Percentiles rank a stretch among this genome's conserved stretches.
These are phyloP conservation scores for Lycia hirtaria DNA, from an alignment of 2,888 invertebrate species.

Conservation along the genomic window DNA sequence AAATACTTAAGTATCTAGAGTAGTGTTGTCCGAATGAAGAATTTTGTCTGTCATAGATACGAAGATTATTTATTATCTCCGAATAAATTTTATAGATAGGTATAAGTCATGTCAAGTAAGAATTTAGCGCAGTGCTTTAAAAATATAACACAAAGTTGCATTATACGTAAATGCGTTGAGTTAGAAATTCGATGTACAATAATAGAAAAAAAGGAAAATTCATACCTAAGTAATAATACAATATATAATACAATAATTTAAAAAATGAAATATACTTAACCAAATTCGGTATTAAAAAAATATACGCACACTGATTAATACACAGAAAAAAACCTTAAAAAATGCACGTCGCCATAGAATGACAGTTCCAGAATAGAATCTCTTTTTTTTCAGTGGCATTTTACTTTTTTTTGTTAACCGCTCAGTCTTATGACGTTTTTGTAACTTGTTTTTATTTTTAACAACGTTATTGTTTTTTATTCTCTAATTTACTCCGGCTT, in stretches of 20 bases:
- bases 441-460: slow-evolving; percentile 51
- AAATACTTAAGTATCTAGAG: neutral
- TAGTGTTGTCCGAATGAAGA: slow-evolving; percentile 13
- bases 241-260: neutral
- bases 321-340: slow-evolving; percentile 11
- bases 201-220: slow-evolving; percentile 2
- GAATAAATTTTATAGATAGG: slow-evolving; percentile 13
- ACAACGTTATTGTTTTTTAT: slow-evolving; percentile 35
- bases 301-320: slow-evolving; percentile 2
- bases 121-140: slow-evolving; percentile 36
- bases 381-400: slow-evolving; percentile 54
- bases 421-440: slow-evolving; percentile 82
- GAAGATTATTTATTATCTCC: slow-evolving; percentile 3
- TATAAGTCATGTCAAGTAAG: slow-evolving; percentile 20
- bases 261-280: neutral
- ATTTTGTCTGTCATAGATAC: neutral
- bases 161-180: slow-evolving; percentile 18
- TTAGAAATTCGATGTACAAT: slow-evolving; percentile 27
- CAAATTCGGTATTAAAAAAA: slow-evolving; percentile 14
- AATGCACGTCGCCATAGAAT: slow-evolving; percentile 35
- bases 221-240: neutral
- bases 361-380: slow-evolving; percentile 39
- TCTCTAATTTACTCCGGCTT: slow-evolving; percentile 91
- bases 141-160: slow-evolving; percentile 6
- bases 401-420: slow-evolving; percentile 72